Percentiles rank a stretch among this genome's conserved stretches.
Evolutionary conservation across 2,113 vertebrate species (phyloP).

Genomic region (Marmota monax): DNA sequence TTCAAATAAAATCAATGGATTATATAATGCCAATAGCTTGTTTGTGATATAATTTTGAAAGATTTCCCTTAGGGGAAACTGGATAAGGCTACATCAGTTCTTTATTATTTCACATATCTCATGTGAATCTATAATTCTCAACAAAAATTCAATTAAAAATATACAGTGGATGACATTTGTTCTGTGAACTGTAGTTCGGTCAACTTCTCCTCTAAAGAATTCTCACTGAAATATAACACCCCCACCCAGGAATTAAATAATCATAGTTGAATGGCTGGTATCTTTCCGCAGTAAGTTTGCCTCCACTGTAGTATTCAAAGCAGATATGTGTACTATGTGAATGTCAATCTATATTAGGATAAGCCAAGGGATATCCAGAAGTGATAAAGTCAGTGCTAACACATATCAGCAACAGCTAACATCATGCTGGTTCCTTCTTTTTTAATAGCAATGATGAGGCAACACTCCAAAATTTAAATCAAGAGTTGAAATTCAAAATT

Average conservation of each 20-base stretch:
- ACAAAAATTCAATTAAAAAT: not conserved
- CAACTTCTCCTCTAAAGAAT: not conserved
- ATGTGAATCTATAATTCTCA: not conserved
- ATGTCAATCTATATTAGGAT: not conserved
- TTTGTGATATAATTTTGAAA: not conserved
- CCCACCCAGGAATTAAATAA: not conserved
- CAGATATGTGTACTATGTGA: constrained; percentile 6
- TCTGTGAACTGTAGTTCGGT: not conserved
- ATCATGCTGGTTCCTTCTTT: not conserved
- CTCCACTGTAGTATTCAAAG: not conserved
- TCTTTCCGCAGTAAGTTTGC: not conserved
- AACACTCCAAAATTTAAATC: constrained; percentile 35
- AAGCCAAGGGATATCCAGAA: not conserved
- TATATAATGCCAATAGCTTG: not conserved
- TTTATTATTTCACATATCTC: not conserved
- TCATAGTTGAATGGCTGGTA: not conserved
- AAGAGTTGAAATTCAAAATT: not conserved
- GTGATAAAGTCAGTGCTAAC: not conserved
- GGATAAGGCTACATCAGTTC: not conserved
- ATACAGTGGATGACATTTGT: not conserved
- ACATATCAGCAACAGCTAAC: not conserved
- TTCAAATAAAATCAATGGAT: not conserved
- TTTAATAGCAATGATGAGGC: not conserved
- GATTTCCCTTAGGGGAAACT: not conserved
- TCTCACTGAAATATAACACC: not conserved